Evolutionary conservation across 2,888 invertebrate genomes (phyloP).

Genomic region (Xylocampa areola): DNA sequence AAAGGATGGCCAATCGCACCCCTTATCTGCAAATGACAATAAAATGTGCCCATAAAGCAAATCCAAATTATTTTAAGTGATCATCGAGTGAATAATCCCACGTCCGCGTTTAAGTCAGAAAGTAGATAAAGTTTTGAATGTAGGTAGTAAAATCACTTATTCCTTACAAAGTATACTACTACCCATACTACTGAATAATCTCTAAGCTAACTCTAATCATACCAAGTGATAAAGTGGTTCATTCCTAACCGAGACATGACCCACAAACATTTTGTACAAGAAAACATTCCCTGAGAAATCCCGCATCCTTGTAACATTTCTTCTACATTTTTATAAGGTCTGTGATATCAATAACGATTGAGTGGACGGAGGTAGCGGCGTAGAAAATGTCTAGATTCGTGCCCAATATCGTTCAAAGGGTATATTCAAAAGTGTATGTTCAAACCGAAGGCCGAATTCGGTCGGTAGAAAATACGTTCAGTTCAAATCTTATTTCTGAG

Average conservation of each 20-base stretch:
- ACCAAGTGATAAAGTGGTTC: slow-evolving; percentile 35
- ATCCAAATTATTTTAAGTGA: too few relatives aligned
- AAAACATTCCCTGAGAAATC: slow-evolving; percentile 31
- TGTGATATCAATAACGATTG: slow-evolving; percentile 49
- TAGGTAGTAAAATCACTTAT: too few relatives aligned
- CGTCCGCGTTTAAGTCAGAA: too few relatives aligned
- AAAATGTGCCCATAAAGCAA: too few relatives aligned
- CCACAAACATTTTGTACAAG: slow-evolving; percentile 42
- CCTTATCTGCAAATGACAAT: too few relatives aligned
- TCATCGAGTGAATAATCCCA: too few relatives aligned
- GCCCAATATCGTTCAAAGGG: slow-evolving; percentile 40
- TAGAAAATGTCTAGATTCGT: slow-evolving; percentile 57
- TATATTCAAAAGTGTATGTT: slow-evolving; percentile 43
- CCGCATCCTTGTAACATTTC: slow-evolving; percentile 42
- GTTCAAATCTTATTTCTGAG: slow-evolving; percentile 30
- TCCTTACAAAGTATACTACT: too few relatives aligned
- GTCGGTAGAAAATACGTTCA: slow-evolving; percentile 27
- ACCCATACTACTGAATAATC: slow-evolving; percentile 1
- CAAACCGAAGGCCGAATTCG: slow-evolving; percentile 34
- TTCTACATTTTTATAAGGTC: slow-evolving; percentile 43
- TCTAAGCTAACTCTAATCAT: slow-evolving; percentile 15
- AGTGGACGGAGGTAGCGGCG: slow-evolving; percentile 49
- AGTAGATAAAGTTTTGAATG: too few relatives aligned
- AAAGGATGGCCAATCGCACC: too few relatives aligned
- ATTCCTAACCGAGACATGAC: slow-evolving; percentile 31